These are phyloP conservation scores for Podiceps cristatus DNA, from an alignment of 2,113 vertebrate genomes.

Conservation along the genomic window DNA sequence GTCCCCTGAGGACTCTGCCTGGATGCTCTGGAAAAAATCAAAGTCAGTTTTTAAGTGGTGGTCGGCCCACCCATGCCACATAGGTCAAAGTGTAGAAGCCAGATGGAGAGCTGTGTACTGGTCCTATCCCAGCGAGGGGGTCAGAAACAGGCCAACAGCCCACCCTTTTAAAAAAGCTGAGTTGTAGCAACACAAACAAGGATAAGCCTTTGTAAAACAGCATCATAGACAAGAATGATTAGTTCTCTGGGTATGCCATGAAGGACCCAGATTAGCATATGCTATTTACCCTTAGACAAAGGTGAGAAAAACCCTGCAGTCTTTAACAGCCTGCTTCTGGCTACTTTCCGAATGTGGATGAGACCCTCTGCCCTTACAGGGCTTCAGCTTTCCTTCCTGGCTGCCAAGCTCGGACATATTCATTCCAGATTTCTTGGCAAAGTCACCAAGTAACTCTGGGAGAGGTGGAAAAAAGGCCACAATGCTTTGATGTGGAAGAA, in stretches of 20 bases:
- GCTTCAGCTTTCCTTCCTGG: background rate
- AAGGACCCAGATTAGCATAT: background rate
- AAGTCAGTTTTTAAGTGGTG: background rate
- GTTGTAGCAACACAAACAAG: background rate
- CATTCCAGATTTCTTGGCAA: background rate
- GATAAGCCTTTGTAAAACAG: background rate
- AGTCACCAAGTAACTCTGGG: background rate
- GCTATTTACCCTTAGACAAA: background rate
- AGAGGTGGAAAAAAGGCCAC: background rate
- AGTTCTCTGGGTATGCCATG: background rate
- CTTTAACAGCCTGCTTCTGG: background rate
- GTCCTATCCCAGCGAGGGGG: accelerated
- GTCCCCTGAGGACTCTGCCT: background rate
- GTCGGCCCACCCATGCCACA: background rate
- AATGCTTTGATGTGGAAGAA: background rate
- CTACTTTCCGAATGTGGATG: background rate
- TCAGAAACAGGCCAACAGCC: background rate
- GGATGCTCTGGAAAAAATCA: background rate
- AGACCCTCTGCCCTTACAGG: background rate
- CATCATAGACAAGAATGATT: background rate
- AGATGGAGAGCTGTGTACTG: background rate
- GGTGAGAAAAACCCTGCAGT: background rate
- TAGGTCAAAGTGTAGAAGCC: background rate
- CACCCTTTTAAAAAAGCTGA: background rate
- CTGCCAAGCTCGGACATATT: background rate